Evolutionary conservation across 2,113 vertebrate species (phyloP).

Genomic region (Callorhinus ursinus): DNA sequence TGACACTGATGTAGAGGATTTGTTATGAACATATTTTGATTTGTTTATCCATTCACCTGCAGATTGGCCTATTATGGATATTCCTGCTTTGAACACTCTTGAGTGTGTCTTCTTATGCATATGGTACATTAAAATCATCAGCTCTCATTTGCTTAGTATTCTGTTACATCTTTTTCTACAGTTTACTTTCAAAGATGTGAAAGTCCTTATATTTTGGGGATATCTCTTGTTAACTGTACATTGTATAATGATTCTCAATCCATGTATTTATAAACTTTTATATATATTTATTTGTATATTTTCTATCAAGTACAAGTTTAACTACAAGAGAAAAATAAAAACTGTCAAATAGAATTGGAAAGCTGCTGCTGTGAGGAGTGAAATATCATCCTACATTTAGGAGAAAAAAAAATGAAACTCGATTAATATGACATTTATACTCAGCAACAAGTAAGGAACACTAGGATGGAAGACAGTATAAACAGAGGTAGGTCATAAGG

Average conservation of each 20-base stretch:
- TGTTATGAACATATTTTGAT: neutral
- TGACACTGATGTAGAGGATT: neutral
- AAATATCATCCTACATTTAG: neutral
- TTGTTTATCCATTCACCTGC: neutral
- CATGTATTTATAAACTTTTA: neutral
- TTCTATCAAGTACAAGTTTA: neutral
- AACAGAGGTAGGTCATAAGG: neutral
- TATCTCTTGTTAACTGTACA: neutral
- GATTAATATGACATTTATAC: neutral
- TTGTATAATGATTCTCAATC: neutral
- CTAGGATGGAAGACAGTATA: neutral
- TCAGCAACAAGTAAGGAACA: neutral
- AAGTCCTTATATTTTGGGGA: neutral
- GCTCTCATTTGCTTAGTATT: conserved; percentile 3
- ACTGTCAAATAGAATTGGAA: neutral
- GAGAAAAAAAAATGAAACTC: neutral
- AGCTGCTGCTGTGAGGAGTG: neutral
- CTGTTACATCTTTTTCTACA: neutral
- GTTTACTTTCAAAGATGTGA: neutral
- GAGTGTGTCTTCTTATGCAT: neutral
- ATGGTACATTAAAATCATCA: neutral
- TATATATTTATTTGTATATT: neutral
- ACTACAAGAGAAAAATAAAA: neutral
- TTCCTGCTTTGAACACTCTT: neutral
- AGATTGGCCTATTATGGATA: neutral